phyloP scores from a whole-genome alignment of 1,140 invertebrate genomes.

The Choristoneura fumiferana region DNA sequence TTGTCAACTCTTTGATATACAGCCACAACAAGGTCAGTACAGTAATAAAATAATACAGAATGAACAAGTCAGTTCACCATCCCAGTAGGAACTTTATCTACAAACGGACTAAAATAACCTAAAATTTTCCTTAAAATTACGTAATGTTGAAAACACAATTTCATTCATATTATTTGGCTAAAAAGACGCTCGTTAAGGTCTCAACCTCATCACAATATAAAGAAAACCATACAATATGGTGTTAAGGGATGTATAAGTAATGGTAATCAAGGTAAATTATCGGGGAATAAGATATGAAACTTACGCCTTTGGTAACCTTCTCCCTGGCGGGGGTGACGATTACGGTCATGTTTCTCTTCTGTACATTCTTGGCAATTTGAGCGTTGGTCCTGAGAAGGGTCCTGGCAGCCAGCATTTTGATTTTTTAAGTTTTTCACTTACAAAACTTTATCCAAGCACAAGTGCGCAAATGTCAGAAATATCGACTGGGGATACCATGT shows the following conservation, averaged over 20 bases:
- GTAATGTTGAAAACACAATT: constrained; percentile 26
- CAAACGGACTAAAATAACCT: constrained; percentile 28
- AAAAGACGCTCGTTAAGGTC: neutral
- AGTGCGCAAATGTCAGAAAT: constrained; percentile 17
- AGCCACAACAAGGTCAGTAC: no score
- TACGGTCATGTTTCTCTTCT: constrained; percentile 58
- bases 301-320: constrained; percentile 56
- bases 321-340: constrained; percentile 49
- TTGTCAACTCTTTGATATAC: no score
- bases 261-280: constrained; percentile 13
- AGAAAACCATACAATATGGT: no score
- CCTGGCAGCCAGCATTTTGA: constrained; percentile 59
- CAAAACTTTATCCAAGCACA: constrained; percentile 16
- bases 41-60: neutral
- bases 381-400: constrained; percentile 47
- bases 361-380: constrained; percentile 53
- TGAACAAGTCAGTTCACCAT: neutral
- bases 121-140: constrained; percentile 33
- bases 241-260: no score
- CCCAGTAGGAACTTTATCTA: constrained; percentile 19
- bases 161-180: neutral
- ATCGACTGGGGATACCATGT: constrained; percentile 25
- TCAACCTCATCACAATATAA: no score
- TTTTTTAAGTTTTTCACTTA: constrained; percentile 24
- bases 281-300: constrained; percentile 29